Evolutionary conservation across 2,888 invertebrate genomes (phyloP), one percentile per base, ranked within the genome.

Genomic region (Drosophila siamana): DNA sequence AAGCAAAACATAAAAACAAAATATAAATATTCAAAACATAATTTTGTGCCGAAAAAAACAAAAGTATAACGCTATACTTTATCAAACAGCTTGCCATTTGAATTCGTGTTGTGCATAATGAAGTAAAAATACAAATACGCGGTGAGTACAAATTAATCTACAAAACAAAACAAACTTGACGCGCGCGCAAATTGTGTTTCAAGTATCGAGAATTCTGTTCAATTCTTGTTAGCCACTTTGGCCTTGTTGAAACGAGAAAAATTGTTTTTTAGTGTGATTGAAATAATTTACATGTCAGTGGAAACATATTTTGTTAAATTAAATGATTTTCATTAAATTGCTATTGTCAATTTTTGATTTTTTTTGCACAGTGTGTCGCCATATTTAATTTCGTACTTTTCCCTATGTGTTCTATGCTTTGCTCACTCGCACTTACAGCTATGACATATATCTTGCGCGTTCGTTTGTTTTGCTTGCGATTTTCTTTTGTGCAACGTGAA

Each of bases 401-500:
- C 40, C 57, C 65, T 43, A 57, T 55, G 8, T 7, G 7, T 11
- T 38, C 5, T 82, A 80, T 75, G 30, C 15, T 64, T 64, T 47
- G 11, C 69, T 80, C 83, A 30, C 70, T 84, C 66, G 43, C 66
- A 66, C 86, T 50, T 46, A 47, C 26, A 51, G 36, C 13, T 1
- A 5, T 22, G 16, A n/a, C 51, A 56, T 79, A 74, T 77, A 66
- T 77, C 80, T 73, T 47, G 62, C 79, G 55, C 72, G 56, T 69
- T 84, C 83, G 66, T 84, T 84, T 84, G 83, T 84, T 84, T 84
- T 84, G 88, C 83, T 84, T 79, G 80, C 63, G 62, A 84, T 84
- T 84, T 63, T 66, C 86, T 82, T 84, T 84, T 84, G 83, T 87
- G 83, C 86, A 87, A 77, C 86, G 69, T 82, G 80, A 85, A 85